Evolutionary conservation across 1,140 invertebrate genomes (phyloP).

Genomic region (Paracyclopina nana): DNA sequence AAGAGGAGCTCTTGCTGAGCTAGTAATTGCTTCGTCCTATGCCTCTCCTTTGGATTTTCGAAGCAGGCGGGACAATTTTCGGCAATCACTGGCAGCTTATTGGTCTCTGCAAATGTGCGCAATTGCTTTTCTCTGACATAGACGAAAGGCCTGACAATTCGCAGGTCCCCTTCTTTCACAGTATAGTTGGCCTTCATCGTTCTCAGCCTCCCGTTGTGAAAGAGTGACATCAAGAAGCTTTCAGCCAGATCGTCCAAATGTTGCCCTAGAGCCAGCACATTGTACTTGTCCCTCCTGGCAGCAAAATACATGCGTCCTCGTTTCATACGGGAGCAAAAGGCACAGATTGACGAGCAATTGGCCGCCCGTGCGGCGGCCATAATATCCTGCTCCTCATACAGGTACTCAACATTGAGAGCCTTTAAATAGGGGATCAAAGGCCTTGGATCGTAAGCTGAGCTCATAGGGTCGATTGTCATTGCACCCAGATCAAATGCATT

Average conservation of each 20-base stretch:
- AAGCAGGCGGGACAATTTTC: conserved; percentile 41
- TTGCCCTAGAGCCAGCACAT: conserved; percentile 64
- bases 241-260: conserved; percentile 64
- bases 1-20: conserved; percentile 52
- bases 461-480: conserved; percentile 45
- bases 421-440: conserved; percentile 45
- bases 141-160: conserved; percentile 66
- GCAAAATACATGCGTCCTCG: conserved; percentile 49
- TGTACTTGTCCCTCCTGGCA: conserved; percentile 52
- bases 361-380: conserved; percentile 29
- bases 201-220: conserved; percentile 52
- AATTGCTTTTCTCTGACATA: conserved; percentile 58
- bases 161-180: conserved; percentile 45
- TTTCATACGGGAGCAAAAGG: conserved; percentile 45
- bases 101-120: conserved; percentile 42
- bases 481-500: conserved; percentile 51
- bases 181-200: conserved; percentile 64
- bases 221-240: conserved; percentile 58
- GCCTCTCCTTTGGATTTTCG: conserved; percentile 37
- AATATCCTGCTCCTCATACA: conserved; percentile 25
- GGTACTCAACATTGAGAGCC: conserved; percentile 26
- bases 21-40: conserved; percentile 44
- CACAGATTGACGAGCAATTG: conserved; percentile 38
- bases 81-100: conserved; percentile 41
- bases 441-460: conserved; percentile 40